A percentile compares a stretch with the other conserved stretches of the same genome.
Evolutionary conservation across 2,888 invertebrate species (phyloP).

Genomic region (Ephialtes manifestator): DNA sequence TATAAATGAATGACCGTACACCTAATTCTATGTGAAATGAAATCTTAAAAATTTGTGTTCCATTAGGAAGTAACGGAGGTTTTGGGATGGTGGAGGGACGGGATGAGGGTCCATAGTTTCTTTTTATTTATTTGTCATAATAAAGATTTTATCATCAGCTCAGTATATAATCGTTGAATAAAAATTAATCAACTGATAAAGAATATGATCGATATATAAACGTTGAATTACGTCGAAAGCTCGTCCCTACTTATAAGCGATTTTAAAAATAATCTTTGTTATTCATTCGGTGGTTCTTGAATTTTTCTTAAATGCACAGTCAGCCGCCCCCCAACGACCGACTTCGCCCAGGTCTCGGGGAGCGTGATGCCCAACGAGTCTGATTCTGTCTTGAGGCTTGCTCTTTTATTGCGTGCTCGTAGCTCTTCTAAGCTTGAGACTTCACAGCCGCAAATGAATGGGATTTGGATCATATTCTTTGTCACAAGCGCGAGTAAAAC

Average conservation of each 20-base stretch:
- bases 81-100: conserved; percentile 83
- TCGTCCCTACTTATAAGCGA: conserved; percentile 74
- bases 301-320: conserved; percentile 63
- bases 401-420: conserved; percentile 73
- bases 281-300: conserved; percentile 79
- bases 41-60: conserved; percentile 41
- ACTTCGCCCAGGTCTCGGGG: conserved; percentile 47
- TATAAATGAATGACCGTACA: conserved; percentile 51
- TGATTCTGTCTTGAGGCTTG: conserved; percentile 79
- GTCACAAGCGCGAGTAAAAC: conserved; percentile 85
- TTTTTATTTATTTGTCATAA: conserved; percentile 69
- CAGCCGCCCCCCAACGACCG: conserved; percentile 58
- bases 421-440: conserved; percentile 80
- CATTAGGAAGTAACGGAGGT: conserved; percentile 74
- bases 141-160: conserved; percentile 16
- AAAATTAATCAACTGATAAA: conserved; percentile 81
- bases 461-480: conserved; percentile 86
- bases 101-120: conserved; percentile 72
- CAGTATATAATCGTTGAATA: conserved; percentile 58
- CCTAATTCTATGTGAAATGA: conserved; percentile 56
- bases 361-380: conserved; percentile 65
- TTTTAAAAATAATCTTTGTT: conserved; percentile 78
- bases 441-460: conserved; percentile 83
- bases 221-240: conserved; percentile 80
- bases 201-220: conserved; percentile 84